Percentiles rank a stretch among this genome's conserved stretches.
Evolutionary conservation across 2,888 invertebrate species (phyloP).

Genomic region (Meteorus colon): DNA sequence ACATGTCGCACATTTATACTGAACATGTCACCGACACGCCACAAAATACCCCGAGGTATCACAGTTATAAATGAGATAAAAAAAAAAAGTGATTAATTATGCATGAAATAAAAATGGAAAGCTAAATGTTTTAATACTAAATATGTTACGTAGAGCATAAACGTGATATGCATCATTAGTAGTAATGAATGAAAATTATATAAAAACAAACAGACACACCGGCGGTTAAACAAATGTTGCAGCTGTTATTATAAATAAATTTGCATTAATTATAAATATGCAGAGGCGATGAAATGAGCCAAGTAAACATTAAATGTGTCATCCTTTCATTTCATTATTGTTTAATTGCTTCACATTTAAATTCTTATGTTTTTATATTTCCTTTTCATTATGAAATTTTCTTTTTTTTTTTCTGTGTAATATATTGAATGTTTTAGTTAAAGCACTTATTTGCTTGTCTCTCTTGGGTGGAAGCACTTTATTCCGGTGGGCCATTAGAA

Average conservation of each 20-base stretch:
- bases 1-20: background rate
- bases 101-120: background rate
- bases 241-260: constrained; percentile 2
- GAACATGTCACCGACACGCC: background rate
- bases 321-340: background rate
- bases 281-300: constrained; percentile 10
- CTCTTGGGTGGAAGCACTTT: constrained; percentile 37
- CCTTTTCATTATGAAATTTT: background rate
- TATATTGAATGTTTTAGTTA: constrained; percentile 20
- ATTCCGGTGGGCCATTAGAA: constrained; percentile 54
- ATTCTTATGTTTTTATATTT: background rate
- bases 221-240: background rate
- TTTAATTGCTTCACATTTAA: background rate
- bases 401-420: background rate
- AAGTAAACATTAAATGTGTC: background rate
- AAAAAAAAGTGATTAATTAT: background rate
- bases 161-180: constrained; percentile 24
- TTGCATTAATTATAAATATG: constrained; percentile 19
- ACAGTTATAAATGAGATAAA: background rate
- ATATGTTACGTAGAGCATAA: background rate
- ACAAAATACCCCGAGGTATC: background rate
- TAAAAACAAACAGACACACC: background rate
- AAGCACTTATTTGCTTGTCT: constrained; percentile 45
- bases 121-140: background rate
- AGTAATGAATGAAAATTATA: constrained; percentile 4